A percentile compares a stretch with the other conserved stretches of the same genome.
phyloP scores from a whole-genome alignment of 2,113 vertebrate genomes.

The Vanacampus margaritifer region DNA sequence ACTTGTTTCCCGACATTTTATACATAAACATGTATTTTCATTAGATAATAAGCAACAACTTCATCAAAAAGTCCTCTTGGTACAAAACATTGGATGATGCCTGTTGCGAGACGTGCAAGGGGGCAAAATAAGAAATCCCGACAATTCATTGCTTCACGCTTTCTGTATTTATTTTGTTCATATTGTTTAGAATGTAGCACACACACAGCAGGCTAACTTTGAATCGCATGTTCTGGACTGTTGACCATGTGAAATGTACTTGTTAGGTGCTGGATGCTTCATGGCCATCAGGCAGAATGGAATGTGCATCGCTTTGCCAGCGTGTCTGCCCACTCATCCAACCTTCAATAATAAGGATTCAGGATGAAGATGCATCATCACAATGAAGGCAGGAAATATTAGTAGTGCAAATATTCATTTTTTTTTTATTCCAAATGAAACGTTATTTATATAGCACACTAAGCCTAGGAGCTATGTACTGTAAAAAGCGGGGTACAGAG shows the following conservation, averaged over 20 bases:
- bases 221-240: neutral
- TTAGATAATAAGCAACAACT: neutral
- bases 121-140: neutral
- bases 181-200: too few relatives aligned
- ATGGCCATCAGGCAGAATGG: neutral
- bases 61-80: neutral
- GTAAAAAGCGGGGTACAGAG: too few relatives aligned
- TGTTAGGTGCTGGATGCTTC: neutral
- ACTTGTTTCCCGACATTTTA: conserved; percentile 1
- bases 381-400: too few relatives aligned
- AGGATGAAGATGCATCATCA: too few relatives aligned
- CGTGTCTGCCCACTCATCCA: neutral
- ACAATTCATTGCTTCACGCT: neutral
- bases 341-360: neutral
- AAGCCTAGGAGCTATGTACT: too few relatives aligned
- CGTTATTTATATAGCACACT: too few relatives aligned
- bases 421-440: too few relatives aligned
- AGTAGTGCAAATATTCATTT: too few relatives aligned
- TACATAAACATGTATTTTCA: neutral
- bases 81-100: neutral
- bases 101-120: neutral
- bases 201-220: neutral
- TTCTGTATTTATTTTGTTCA: too few relatives aligned
- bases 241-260: neutral
- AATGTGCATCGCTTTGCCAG: neutral